A percentile compares a stretch with the other conserved stretches of the same genome.
Evolutionary conservation across 2,888 invertebrate genomes (phyloP).

Genomic region (Latrodectus hesperus): DNA sequence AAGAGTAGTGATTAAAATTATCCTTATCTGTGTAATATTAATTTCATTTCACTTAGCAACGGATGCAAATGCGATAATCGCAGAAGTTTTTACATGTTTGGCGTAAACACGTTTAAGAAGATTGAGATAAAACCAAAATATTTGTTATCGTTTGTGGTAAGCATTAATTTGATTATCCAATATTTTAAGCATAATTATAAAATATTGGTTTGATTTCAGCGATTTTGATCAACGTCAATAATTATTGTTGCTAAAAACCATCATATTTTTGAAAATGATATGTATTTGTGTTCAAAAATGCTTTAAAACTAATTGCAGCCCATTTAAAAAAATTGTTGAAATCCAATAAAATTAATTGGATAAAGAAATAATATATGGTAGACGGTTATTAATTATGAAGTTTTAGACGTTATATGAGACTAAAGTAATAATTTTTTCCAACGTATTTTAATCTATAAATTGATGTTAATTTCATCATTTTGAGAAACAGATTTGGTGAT

Average conservation of each 20-base stretch:
- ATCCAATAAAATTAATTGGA: too few relatives aligned
- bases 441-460: too few relatives aligned
- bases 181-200: slow-evolving; percentile 52
- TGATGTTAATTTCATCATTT: too few relatives aligned
- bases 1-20: slow-evolving; percentile 64
- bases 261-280: not conserved
- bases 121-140: slow-evolving; percentile 37
- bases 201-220: not conserved
- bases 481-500: too few relatives aligned
- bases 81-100: not conserved
- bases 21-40: slow-evolving; percentile 60
- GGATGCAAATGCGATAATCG: slow-evolving; percentile 32
- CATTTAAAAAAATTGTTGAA: too few relatives aligned
- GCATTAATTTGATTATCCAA: slow-evolving; percentile 19
- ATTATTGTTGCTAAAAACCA: not conserved
- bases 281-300: not conserved
- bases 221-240: not conserved
- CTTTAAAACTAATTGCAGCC: too few relatives aligned
- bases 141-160: slow-evolving; percentile 22
- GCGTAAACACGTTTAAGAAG: slow-evolving; percentile 59
- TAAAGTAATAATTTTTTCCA: too few relatives aligned
- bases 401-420: too few relatives aligned
- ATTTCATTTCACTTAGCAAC: slow-evolving; percentile 20
- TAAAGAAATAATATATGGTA: too few relatives aligned
- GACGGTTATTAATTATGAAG: too few relatives aligned